These are phyloP conservation scores for Eilema griseolum DNA, from an alignment of 2,888 invertebrate genomes.

Conservation along the genomic window DNA sequence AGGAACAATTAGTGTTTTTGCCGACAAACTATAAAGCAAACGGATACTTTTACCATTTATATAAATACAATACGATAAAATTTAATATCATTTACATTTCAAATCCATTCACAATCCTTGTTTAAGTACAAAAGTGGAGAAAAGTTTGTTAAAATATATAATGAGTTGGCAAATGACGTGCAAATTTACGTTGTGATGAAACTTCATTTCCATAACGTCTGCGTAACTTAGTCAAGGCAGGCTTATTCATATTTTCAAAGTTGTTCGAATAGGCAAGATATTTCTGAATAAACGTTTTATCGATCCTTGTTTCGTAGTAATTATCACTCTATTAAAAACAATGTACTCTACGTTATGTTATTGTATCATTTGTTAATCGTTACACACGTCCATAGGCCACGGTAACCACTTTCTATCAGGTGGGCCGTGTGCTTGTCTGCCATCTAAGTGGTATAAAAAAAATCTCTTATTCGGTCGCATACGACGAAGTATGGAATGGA, in stretches of 20 bases:
- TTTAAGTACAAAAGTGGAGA: conserved; percentile 51
- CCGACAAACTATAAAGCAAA: background rate
- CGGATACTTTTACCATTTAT: conserved; percentile 10
- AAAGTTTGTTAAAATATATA: conserved; percentile 54
- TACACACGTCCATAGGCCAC: too few relatives aligned
- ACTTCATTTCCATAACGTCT: conserved; percentile 57
- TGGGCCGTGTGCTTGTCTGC: too few relatives aligned
- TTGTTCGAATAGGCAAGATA: background rate
- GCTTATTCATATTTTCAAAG: conserved; percentile 44
- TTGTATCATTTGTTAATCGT: too few relatives aligned
- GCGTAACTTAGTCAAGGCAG: conserved; percentile 48
- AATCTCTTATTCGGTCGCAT: too few relatives aligned
- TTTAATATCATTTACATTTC: conserved; percentile 46
- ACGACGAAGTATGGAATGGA: too few relatives aligned
- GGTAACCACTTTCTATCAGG: too few relatives aligned
- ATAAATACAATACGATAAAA: conserved; percentile 31
- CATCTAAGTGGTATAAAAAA: too few relatives aligned
- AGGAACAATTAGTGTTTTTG: background rate
- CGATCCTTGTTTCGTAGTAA: background rate
- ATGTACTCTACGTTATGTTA: too few relatives aligned
- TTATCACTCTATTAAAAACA: background rate
- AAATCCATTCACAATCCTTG: conserved; percentile 40
- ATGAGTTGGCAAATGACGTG: conserved; percentile 57
- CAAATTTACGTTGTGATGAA: conserved; percentile 54
- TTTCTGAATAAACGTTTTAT: background rate